Percentiles rank a stretch among this genome's conserved stretches.
phyloP scores from a whole-genome alignment of 2,113 vertebrate genomes.

The Micronycteris hirsuta region DNA sequence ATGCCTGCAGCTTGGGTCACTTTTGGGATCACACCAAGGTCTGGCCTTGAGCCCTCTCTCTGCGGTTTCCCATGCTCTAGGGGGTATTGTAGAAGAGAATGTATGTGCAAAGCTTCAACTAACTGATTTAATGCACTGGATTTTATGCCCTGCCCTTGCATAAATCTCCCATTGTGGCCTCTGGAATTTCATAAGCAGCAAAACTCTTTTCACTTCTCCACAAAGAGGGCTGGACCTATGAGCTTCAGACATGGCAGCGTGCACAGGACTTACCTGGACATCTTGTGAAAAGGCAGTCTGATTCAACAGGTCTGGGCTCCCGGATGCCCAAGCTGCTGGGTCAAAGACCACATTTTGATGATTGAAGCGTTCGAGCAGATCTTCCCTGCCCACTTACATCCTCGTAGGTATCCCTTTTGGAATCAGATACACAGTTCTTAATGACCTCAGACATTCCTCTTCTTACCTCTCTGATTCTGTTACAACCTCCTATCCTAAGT shows the following conservation, averaged over 20 bases:
- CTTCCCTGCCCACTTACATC: background rate
- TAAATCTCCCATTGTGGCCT: background rate
- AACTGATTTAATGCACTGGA: background rate
- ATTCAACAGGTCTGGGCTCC: background rate
- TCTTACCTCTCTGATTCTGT: background rate
- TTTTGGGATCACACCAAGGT: background rate
- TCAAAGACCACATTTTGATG: background rate
- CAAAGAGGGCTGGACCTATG: background rate
- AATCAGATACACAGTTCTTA: background rate
- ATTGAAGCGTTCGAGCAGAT: background rate
- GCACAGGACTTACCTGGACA: background rate
- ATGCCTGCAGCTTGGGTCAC: background rate
- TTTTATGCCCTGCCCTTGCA: background rate
- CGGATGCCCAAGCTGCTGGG: background rate
- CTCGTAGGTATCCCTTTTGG: background rate
- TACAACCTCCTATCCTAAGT: background rate
- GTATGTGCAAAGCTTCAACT: background rate
- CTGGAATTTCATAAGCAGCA: background rate
- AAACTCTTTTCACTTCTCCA: background rate
- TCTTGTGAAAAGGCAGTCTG: background rate
- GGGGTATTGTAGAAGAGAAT: background rate
- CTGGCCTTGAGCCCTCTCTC: background rate
- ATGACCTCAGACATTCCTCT: background rate
- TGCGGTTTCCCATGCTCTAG: background rate
- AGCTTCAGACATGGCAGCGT: accelerated